Evolutionary conservation across 2,797 vertebrate species (phyloP).

Genomic region (Naso thynnoides): DNA sequence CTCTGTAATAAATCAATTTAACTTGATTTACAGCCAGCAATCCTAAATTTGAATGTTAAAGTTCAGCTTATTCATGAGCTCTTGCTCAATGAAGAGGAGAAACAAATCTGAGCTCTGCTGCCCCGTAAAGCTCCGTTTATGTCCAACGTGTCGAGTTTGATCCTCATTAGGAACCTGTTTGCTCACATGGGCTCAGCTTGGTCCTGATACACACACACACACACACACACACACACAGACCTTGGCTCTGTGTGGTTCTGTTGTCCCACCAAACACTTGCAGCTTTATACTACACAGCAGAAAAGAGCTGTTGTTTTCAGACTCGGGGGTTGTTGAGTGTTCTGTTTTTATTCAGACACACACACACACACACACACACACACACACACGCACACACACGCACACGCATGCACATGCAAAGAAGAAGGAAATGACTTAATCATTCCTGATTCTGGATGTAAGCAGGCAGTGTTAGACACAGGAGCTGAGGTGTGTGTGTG

Average conservation of each 20-base stretch:
- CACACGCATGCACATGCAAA: neutral
- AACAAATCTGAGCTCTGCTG: neutral
- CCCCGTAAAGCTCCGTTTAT: neutral
- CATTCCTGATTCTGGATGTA: conserved; percentile 41
- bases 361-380: conserved; percentile 10
- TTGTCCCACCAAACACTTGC: conserved; percentile 64
- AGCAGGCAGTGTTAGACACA: conserved; percentile 29
- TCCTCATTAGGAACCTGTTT: neutral
- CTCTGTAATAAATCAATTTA: too few species aligned
- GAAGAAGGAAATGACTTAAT: conserved; percentile 69
- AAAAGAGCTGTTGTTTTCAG: conserved; percentile 72
- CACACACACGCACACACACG: conserved; percentile 22
- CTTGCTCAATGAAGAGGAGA: too few species aligned
- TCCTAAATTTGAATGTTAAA: too few species aligned
- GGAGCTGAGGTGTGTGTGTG: conserved; percentile 9
- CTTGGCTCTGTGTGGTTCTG: conserved; percentile 36
- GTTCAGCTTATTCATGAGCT: too few species aligned
- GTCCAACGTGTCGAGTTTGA: neutral
- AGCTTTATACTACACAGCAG: conserved; percentile 66
- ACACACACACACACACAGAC: conserved; percentile 20
- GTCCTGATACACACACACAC: conserved; percentile 23
- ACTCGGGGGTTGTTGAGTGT: neutral
- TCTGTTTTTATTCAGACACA: conserved; percentile 54
- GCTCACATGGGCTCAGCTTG: neutral
- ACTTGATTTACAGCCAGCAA: too few species aligned